These are phyloP conservation scores for Laterallus jamaicensis DNA, from an alignment of 2,113 vertebrate species.

Conservation along the genomic window DNA sequence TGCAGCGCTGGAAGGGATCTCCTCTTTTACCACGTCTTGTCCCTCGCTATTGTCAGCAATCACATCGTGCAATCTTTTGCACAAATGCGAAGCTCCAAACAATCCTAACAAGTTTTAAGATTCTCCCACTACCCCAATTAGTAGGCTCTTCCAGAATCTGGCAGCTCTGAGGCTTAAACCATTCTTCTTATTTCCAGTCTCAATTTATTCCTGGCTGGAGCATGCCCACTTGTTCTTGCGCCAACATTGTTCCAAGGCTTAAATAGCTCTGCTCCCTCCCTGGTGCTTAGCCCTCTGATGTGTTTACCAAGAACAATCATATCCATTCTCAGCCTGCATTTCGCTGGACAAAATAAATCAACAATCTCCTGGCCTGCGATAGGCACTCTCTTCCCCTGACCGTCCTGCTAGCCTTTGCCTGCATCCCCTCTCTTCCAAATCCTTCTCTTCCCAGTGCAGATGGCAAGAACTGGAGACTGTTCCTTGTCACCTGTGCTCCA, in stretches of 20 bases:
- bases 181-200: slow-evolving; percentile 67
- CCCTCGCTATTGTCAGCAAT: slow-evolving; percentile 50
- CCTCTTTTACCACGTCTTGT: slow-evolving; percentile 7
- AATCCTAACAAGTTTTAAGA: slow-evolving; percentile 57
- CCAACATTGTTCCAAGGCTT: slow-evolving; percentile 68
- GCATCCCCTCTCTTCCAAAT: not conserved
- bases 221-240: slow-evolving; percentile 48
- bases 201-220: slow-evolving; percentile 60
- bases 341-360: slow-evolving; percentile 52
- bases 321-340: slow-evolving; percentile 52
- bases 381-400: not conserved
- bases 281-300: slow-evolving; percentile 60
- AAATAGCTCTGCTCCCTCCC: slow-evolving; percentile 61
- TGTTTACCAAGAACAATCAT: slow-evolving; percentile 64
- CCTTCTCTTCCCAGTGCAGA: not conserved
- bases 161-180: slow-evolving; percentile 55
- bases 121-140: slow-evolving; percentile 46
- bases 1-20: slow-evolving; percentile 9
- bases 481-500: not conserved
- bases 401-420: not conserved
- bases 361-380: not conserved
- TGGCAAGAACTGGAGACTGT: not conserved
- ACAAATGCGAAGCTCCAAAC: slow-evolving; percentile 45
- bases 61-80: slow-evolving; percentile 11
- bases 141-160: slow-evolving; percentile 34